A percentile compares a stretch with the other conserved stretches of the same genome.
These are phyloP conservation scores for Acleris literana DNA, from an alignment of 2,888 invertebrate genomes.

Conservation along the genomic window DNA sequence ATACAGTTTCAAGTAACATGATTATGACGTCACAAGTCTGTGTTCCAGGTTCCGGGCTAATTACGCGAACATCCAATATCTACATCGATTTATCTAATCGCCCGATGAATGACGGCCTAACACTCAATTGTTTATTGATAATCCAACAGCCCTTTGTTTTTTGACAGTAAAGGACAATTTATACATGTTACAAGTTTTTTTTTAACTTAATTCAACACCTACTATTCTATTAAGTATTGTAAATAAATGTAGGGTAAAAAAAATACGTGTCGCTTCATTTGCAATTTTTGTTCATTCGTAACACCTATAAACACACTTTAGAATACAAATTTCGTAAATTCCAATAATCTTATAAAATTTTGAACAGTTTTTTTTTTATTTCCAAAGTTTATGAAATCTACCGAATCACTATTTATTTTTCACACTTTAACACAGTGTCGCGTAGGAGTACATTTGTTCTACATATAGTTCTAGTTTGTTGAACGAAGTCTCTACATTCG, in stretches of 20 bases:
- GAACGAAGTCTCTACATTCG: neutral
- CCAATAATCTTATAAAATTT: slow-evolving; percentile 19
- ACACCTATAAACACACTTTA: slow-evolving; percentile 3
- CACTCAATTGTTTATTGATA: no score
- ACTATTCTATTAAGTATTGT: no score
- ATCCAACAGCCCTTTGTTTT: no score
- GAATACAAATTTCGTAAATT: slow-evolving; percentile 4
- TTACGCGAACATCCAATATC: no score
- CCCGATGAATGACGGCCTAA: no score
- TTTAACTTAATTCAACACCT: no score
- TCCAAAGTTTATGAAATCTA: slow-evolving; percentile 8
- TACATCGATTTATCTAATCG: no score
- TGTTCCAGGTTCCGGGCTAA: no score
- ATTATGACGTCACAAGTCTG: no score
- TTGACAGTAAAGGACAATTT: no score
- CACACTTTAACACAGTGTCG: neutral
- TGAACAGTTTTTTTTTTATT: slow-evolving; percentile 4
- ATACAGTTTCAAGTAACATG: no score
- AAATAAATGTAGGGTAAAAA: neutral
- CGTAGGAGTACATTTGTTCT: neutral
- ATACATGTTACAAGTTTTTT: no score
- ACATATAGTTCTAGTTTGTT: slow-evolving; percentile 3
- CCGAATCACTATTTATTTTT: neutral
- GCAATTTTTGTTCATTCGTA: neutral
- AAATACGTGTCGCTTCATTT: neutral